phyloP scores from a whole-genome alignment of 1,140 invertebrate species.

The Chelonus insularis region DNA sequence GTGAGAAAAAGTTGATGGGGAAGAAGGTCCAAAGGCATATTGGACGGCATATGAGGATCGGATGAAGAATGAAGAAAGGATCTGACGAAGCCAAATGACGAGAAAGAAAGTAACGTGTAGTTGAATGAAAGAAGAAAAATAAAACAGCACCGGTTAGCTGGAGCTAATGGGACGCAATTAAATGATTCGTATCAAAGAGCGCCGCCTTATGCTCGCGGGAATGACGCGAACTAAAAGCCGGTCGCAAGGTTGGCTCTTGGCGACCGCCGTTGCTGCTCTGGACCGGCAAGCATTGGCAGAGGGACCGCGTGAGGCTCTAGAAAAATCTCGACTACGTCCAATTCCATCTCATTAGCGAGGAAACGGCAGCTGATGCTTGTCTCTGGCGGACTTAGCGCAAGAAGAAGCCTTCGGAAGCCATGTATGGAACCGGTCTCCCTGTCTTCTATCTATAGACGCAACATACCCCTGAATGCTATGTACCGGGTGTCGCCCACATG shows the following conservation, averaged over 20 bases:
- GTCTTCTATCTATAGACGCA: constrained; percentile 41
- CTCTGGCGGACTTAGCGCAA: constrained; percentile 56
- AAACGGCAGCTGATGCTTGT: constrained; percentile 60
- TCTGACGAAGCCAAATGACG: constrained; percentile 12
- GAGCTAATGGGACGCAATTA: constrained; percentile 62
- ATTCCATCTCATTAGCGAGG: constrained; percentile 62
- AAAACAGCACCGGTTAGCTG: constrained; percentile 32
- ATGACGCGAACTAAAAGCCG: constrained; percentile 57
- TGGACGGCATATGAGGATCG: neutral
- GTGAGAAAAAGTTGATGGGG: constrained; percentile 59
- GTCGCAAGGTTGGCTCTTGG: neutral
- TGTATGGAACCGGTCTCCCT: constrained; percentile 61
- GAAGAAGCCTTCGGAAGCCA: constrained; percentile 58
- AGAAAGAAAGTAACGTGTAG: constrained; percentile 15
- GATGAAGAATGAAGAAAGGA: constrained; percentile 6
- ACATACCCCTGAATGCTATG: constrained; percentile 34
- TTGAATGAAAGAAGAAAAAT: constrained; percentile 25
- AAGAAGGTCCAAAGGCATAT: constrained; percentile 34
- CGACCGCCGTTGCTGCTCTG: neutral
- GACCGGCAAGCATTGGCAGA: constrained; percentile 5
- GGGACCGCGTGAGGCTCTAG: constrained; percentile 44
- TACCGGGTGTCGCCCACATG: constrained; percentile 57
- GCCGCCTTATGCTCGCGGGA: constrained; percentile 56
- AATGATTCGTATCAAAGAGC: constrained; percentile 61
- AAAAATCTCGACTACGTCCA: constrained; percentile 62